These are phyloP conservation scores for Graptemys geographica DNA, from an alignment of 2,797 vertebrate species.

Conservation along the genomic window DNA sequence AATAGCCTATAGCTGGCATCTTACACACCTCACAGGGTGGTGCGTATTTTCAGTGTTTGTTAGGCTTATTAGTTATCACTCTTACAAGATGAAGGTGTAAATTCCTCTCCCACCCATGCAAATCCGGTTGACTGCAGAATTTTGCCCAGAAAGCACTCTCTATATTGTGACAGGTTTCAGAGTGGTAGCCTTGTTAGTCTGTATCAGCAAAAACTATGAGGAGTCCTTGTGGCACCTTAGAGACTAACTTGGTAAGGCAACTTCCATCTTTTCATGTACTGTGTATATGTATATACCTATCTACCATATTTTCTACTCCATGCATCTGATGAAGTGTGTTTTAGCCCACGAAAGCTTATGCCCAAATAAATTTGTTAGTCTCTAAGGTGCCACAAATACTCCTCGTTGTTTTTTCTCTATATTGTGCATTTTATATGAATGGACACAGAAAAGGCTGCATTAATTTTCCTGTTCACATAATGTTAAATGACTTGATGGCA, in stretches of 20 bases:
- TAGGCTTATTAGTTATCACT: background rate
- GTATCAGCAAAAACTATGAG: too few species aligned
- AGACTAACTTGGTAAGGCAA: too few species aligned
- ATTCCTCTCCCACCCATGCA: background rate
- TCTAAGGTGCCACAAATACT: too few species aligned
- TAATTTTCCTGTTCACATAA: slow-evolving; percentile 15
- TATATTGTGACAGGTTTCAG: background rate
- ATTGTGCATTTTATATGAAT: slow-evolving; percentile 45
- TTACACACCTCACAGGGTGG: background rate
- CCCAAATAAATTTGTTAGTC: too few species aligned
- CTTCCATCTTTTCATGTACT: too few species aligned
- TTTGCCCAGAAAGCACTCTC: background rate
- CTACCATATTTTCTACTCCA: too few species aligned
- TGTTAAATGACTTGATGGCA: slow-evolving; percentile 44
- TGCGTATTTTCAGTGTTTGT: background rate
- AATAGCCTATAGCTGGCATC: background rate
- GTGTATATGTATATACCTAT: too few species aligned
- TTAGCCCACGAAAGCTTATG: too few species aligned
- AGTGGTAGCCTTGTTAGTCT: too few species aligned
- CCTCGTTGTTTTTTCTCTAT: background rate
- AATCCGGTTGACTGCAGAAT: slow-evolving; percentile 1
- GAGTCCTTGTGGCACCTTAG: too few species aligned
- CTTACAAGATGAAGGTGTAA: background rate
- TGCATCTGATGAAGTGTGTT: too few species aligned
- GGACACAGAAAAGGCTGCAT: slow-evolving; percentile 19